Evolutionary conservation across 2,888 invertebrate genomes (phyloP), one percentile per base, ranked within the genome.

Genomic region (Epirrita christyi): DNA sequence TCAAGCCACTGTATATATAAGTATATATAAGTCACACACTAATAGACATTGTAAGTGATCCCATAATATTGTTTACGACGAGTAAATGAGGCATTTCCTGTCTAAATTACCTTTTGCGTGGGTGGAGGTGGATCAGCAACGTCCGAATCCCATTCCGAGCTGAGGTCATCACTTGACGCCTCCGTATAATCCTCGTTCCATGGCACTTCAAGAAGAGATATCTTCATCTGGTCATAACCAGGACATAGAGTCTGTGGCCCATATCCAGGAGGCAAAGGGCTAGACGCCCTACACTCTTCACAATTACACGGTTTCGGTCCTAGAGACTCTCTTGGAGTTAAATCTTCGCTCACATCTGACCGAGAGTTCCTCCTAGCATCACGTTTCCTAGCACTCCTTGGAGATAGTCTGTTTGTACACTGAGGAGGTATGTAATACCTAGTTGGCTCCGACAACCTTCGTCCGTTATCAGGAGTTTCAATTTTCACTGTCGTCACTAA

Each of bases 61-160:
- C 13, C 14, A 41, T 47, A 27, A 40, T 45, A 46, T 43, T 14
- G 44, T 50, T 36, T 15, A 50, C 13, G 14, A 27, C 14, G 34
- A 36, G 43, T 38, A 46, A 62, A 56, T 49, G 49, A 58, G 48
- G 32, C 21, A 59, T 54, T 53, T 63, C 59, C 61, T 64, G 50
- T 50, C 14, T 48, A 55, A 56, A 49, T 72, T 82, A 86, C 86
- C 83, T 86, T 90, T 70, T 84, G 84, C 61, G 81, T 83, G 28
- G 90, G 88, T 28, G 87, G 86, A 28, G 86, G 81, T 0, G 90
- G 90, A 51, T 95, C 94, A 11, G 94, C 93, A 6, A 94, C 95
- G 84, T 97, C 97, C 1, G 96, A 97, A 79, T 97, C 97, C 97
- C 97, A 97, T 78, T 97, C 97, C 10, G 97, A 97, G 81, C 97